A percentile compares a stretch with the other conserved stretches of the same genome.
Evolutionary conservation across 1,140 invertebrate genomes (phyloP).

Genomic region (Pissodes strobi): DNA sequence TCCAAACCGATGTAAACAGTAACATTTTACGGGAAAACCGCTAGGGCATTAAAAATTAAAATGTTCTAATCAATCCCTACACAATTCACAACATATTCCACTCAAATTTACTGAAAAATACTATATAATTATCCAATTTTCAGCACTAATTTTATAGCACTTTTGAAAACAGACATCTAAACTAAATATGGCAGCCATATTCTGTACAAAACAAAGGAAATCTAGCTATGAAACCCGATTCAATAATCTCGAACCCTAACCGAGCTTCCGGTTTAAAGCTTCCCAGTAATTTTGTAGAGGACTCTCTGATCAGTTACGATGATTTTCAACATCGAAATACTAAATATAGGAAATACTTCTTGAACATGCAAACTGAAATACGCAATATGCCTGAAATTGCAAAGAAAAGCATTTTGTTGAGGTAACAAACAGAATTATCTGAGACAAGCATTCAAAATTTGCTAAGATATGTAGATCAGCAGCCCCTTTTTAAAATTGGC

Average conservation of each 20-base stretch:
- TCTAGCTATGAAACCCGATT: constrained; percentile 54
- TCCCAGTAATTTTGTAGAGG: constrained; percentile 33
- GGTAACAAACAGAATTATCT: too few relatives aligned
- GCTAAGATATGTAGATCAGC: too few relatives aligned
- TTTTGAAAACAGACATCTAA: constrained; percentile 58
- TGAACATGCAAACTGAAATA: too few relatives aligned
- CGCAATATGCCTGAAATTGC: too few relatives aligned
- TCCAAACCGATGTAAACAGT: constrained; percentile 55
- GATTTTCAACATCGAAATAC: not conserved
- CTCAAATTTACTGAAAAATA: constrained; percentile 40
- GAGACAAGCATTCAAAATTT: too few relatives aligned
- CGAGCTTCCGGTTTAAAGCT: constrained; percentile 51
- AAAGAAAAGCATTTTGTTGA: too few relatives aligned
- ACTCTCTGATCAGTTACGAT: constrained; percentile 20
- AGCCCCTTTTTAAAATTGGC: too few relatives aligned
- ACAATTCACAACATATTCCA: constrained; percentile 44
- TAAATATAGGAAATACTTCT: not conserved
- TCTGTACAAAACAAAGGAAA: constrained; percentile 57
- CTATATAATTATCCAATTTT: constrained; percentile 48
- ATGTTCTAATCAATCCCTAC: constrained; percentile 43
- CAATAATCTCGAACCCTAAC: constrained; percentile 50
- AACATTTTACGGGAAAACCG: constrained; percentile 50
- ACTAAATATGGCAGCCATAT: constrained; percentile 58
- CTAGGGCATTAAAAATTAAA: constrained; percentile 42
- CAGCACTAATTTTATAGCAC: constrained; percentile 49